Conservation (phyloP, 2,113 vertebrate species). For the Tetraodon nigroviridis region DNA sequence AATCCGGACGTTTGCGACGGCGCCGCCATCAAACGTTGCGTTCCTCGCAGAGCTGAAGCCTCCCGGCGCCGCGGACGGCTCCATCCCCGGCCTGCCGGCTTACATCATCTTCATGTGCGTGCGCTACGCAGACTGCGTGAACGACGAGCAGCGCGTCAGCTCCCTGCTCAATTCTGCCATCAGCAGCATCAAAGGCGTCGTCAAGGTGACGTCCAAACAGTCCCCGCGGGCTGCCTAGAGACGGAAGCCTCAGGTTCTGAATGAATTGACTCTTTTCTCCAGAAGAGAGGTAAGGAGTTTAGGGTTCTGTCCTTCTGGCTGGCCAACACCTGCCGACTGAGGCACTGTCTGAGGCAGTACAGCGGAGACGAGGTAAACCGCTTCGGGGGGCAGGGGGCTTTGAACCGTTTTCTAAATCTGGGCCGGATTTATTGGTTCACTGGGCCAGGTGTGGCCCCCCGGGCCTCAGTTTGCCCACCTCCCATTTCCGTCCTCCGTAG, state of each 20-base stretch:
- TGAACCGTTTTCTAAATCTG: too few species aligned
- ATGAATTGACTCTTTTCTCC: conserved; percentile 20
- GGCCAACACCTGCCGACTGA: conserved; percentile 87
- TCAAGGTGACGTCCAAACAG: conserved; percentile 78
- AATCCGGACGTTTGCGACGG: too few species aligned
- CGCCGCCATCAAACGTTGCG: background rate
- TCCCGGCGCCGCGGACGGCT: conserved; percentile 86
- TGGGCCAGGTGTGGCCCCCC: too few species aligned
- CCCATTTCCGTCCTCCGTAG: conserved; percentile 36
- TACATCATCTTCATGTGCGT: conserved; percentile 98
- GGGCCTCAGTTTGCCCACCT: background rate
- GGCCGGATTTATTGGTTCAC: too few species aligned
- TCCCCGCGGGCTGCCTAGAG: background rate
- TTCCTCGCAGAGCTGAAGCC: conserved; percentile 84
- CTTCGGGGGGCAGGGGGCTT: too few species aligned
- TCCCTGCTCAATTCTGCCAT: conserved; percentile 88
- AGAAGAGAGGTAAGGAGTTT: conserved; percentile 90
- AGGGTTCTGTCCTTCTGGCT: conserved; percentile 96
- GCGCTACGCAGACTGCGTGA: conserved; percentile 88
- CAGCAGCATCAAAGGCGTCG: conserved; percentile 89
- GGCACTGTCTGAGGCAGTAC: conserved; percentile 95
- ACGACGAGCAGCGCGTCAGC: conserved; percentile 89
- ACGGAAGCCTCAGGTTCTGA: background rate
- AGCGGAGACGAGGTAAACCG: conserved; percentile 88
- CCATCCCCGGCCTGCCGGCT: conserved; percentile 89